These are phyloP conservation scores for Alethe castanea DNA, from an alignment of 2,113 vertebrate species.

Conservation along the genomic window DNA sequence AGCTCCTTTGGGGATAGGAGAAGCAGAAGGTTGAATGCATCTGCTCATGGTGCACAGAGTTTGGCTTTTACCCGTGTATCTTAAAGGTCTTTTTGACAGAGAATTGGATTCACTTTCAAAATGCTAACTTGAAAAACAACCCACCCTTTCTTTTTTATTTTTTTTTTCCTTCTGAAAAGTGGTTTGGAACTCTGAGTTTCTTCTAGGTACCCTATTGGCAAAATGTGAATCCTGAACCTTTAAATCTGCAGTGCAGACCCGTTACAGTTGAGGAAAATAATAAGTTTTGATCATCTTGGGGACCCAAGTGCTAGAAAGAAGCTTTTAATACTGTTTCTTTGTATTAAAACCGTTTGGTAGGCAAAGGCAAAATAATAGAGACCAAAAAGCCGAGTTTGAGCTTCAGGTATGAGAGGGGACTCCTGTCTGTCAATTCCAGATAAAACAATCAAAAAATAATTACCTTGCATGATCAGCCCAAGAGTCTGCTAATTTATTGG, in stretches of 20 bases:
- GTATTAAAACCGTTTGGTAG: neutral
- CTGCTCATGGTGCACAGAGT: neutral
- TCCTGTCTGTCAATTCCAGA: neutral
- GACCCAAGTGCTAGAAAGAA: neutral
- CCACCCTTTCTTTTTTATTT: neutral
- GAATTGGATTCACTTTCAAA: neutral
- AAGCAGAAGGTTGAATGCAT: constrained; percentile 17
- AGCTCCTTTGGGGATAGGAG: neutral
- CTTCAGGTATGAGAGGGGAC: neutral
- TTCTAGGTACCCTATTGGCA: neutral
- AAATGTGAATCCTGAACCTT: neutral
- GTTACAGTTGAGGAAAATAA: neutral
- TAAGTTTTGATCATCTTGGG: neutral
- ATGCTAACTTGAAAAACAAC: neutral
- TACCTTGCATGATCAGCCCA: neutral
- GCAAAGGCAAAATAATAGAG: neutral
- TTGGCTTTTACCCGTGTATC: neutral
- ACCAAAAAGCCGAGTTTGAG: accelerated
- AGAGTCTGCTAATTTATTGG: neutral
- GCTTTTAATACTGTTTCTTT: neutral
- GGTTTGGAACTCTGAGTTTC: neutral
- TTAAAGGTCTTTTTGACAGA: neutral
- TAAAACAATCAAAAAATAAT: neutral
- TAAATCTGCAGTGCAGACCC: neutral
- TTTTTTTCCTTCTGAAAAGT: neutral